Evolutionary conservation across 2,888 invertebrate species (phyloP), one percentile per base, ranked within the genome.

Genomic region (Deilephila elpenor): DNA sequence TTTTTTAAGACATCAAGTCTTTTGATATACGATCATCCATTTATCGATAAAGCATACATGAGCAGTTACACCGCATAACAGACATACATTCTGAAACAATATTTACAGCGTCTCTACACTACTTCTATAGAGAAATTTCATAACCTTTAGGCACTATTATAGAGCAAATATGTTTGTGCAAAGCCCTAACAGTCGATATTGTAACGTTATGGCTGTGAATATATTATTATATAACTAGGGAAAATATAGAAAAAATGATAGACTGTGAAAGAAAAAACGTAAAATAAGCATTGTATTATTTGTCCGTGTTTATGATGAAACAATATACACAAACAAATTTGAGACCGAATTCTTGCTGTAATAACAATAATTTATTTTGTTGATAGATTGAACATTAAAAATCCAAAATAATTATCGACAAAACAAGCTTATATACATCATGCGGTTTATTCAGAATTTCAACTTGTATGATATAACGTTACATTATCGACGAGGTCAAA

Each of bases 41-140:
- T 8, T 8, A 62, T 62, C 25, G 8, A 34, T 67, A 44, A 51
- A 51, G 44, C 25, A 67, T n/a, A 62, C 14, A 67, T 37, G 73
- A 74, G 76, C 75, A 77, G 73, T 73, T 73, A 71, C 75, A 75
- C 60, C 71, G 78, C 77, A 51, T 72, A 74, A 75, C 73, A 77
- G 71, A 75, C 51, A 73, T 75, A 76, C 75, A 71, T 74, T 71
- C 74, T 75, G 72, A 71, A 32, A 71, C 67, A 71, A 74, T 75
- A 73, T 60, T 37, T 61, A 60, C 70, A 60, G 19, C 73, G 19
- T 51, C 70, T 61, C 73, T 71, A 71, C 32, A 71, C 71, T 73
- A 73, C 20, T 11, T 17, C 67, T 67, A 64, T 61, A 37, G 62
- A 62, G 62, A 51, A 51, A 51, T 51, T 56, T n/a, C n/a, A 11